Base-by-base conservation (phyloP, 2,113 vertebrate species). In the Tetrax tetrax region DNA sequence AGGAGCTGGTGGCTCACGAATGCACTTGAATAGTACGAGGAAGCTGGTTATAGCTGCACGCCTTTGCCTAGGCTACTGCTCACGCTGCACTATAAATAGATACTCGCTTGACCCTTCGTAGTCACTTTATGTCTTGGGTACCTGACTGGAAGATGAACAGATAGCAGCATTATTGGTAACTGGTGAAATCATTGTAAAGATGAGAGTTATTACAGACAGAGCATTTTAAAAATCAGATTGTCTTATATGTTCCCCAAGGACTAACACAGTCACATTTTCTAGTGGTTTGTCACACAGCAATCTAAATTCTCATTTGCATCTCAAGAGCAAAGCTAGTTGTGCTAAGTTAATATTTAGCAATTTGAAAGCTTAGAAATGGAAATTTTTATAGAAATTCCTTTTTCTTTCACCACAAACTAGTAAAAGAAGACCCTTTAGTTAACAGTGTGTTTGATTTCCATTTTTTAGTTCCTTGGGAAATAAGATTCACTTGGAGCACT, bases 271-370 rank as follows among this genome's bases (percentile, higher is more conserved):
- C 29, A 48, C 28, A 14, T 38, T 78, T 92, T 53, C 43, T 60
- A 15, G 17, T 76, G 53, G 22, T 82, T 89, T 87, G 65, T 93
- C 57, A 47, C 25, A 68, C 20, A 61, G 56, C 53, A 53, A 48
- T 93, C 35, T 78, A 21, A 90, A 69, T 81, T 93, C 68, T 87
- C 9, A 21, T 94, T 95, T 96, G 65, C 69, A 64, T 86, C 72
- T 90, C 47, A 89, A 71, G 89, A 79, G 48, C 48, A 79, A 89
- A 92, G 43, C 69, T 86, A 21, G 76, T 68, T 90, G 28, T 78
- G 29, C 53, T 71, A 48, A 83, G 65, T 89, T 96, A 92, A 72
- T 94, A 83, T 84, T 84, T 78, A 90, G 69, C 61, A 78, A 71
- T 43, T 41, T 64, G 43, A 71, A 90, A 83, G 75, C 75, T 92